Conservation (phyloP, 2,113 vertebrate species). For the Meleagris gallopavo region DNA sequence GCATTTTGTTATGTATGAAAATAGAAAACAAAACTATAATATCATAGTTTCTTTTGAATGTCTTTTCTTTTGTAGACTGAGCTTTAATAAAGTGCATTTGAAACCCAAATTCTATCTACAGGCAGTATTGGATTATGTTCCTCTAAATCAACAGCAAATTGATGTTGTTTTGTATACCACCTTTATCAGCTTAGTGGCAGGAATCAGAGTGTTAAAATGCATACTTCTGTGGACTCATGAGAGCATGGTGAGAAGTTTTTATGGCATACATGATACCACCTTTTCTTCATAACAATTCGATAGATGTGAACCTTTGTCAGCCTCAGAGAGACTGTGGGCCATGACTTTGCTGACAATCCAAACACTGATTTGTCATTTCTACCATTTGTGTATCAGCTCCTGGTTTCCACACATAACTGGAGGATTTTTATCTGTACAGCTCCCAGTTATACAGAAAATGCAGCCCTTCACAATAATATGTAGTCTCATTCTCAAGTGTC, state of each 20-base stretch:
- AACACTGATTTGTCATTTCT: not conserved
- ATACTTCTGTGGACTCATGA: not conserved
- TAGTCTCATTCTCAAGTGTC: not conserved
- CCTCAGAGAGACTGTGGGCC: not conserved
- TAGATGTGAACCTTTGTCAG: not conserved
- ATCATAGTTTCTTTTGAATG: not conserved
- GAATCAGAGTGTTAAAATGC: not conserved
- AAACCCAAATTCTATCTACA: not conserved
- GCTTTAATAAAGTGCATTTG: not conserved
- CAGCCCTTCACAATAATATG: not conserved
- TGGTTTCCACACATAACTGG: not conserved
- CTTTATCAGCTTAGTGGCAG: not conserved
- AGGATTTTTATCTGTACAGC: not conserved
- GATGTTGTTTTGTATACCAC: not conserved
- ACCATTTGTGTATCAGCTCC: not conserved
- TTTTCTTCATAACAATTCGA: not conserved
- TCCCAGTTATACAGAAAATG: not conserved
- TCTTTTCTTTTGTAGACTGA: not conserved
- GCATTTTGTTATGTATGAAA: not conserved
- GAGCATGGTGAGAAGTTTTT: not conserved
- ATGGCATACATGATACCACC: not conserved
- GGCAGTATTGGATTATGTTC: not conserved
- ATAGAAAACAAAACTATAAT: not conserved
- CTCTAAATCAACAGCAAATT: not conserved
- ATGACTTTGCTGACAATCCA: not conserved